Conservation (phyloP, 2,113 vertebrate species). For the Leiothrix lutea region DNA sequence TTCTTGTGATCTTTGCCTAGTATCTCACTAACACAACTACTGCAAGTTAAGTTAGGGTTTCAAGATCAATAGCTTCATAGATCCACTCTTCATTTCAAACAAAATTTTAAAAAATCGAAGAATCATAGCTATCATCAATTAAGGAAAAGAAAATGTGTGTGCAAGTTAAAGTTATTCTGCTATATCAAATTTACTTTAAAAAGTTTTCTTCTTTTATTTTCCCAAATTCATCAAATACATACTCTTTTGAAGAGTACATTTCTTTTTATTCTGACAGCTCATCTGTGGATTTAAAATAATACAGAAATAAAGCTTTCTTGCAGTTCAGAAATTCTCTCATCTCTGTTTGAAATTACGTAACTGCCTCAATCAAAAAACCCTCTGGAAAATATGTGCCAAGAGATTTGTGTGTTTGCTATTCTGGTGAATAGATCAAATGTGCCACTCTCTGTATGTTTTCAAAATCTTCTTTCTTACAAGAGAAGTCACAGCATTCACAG, state of each 20-base stretch:
- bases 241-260: not conserved
- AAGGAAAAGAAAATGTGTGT: not conserved
- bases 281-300: not conserved
- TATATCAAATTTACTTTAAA: not conserved
- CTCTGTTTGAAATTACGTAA: not conserved
- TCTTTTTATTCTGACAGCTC: not conserved
- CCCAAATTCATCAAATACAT: not conserved
- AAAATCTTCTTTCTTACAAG: not conserved
- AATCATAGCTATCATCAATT: not conserved
- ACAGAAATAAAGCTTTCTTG: not conserved
- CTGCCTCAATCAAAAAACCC: not conserved
- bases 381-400: not conserved
- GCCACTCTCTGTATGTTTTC: not conserved
- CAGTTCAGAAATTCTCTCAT: slow-evolving; percentile 12
- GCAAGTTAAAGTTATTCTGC: not conserved
- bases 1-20: not conserved
- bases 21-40: not conserved
- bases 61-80: not conserved
- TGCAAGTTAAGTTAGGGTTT: not conserved
- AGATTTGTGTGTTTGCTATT: not conserved
- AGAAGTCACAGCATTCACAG: not conserved
- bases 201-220: not conserved
- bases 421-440: slow-evolving; percentile 16
- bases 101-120: not conserved
- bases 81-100: not conserved